Evolutionary conservation across 2,888 invertebrate genomes (phyloP), one percentile per base, ranked within the genome.

Genomic region (Mongoloraphidia duomilia): DNA sequence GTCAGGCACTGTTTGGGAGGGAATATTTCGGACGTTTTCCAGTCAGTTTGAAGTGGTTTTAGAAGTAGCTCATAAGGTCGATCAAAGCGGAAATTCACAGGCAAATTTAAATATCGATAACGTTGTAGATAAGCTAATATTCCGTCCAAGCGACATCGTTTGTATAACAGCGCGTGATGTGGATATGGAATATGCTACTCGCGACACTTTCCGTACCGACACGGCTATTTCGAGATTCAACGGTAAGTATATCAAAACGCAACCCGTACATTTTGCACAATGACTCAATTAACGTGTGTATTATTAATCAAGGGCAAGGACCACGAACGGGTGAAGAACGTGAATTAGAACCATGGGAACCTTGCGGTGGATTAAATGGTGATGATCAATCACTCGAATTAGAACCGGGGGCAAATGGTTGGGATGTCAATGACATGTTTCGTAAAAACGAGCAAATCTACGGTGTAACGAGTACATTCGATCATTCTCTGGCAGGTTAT

Each of bases 381-480:
- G 75, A 71, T 59, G 73, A 75, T 43, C 73, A 77, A 34, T 73
- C 80, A 50, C 69, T 77, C 55, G 85, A 85, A 58, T 67, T 87
- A 50, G 86, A 86, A 62, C 75, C 80, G 57, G 78, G 80, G 56
- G 78, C 83, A 68, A 93, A 93, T 73, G 96, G 96, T 51, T 97
- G 97, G 96, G 91, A 94, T 72, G 85, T 87, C 2, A 82, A 86
- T 66, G 95, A 96, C 58, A 97, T 97, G 96, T 97, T 97, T 70
- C 77, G 84, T 55, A 89, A 84, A 65, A 96, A 96, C 70, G 90
- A 91, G 65, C 79, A 81, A 63, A 79, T 86, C 56, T 95, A 94
- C 68, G 93, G 95, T 48, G 91, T 96, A 9, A 84, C 84, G 60
- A 88, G 93, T 57, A 91, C 91, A 3, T 97, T 89, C 66, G 92